Evolutionary conservation across 2,797 vertebrate genomes (phyloP).

Genomic region (Hyperoplus immaculatus): DNA sequence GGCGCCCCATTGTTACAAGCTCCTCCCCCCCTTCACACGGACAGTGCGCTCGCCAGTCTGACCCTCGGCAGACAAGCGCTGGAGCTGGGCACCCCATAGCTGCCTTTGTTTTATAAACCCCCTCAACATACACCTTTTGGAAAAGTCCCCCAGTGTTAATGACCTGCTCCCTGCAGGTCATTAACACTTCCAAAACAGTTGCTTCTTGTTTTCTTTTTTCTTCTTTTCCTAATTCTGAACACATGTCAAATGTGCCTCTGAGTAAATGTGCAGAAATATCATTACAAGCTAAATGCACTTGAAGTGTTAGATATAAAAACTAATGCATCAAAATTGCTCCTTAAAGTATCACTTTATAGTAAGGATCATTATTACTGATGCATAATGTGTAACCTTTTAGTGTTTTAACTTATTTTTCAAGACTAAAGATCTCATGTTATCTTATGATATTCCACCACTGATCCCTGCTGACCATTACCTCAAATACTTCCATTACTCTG

Average conservation of each 20-base stretch:
- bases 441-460: background rate
- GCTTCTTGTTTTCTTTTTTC: background rate
- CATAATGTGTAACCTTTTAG: background rate
- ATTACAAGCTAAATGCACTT: background rate
- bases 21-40: slow-evolving; percentile 71
- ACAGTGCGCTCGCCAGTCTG: slow-evolving; percentile 49
- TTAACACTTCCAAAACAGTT: background rate
- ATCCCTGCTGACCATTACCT: slow-evolving; percentile 1
- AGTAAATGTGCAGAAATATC: background rate
- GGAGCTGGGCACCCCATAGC: background rate
- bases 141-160: background rate
- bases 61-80: slow-evolving; percentile 42
- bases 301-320: background rate
- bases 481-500: slow-evolving; percentile 19
- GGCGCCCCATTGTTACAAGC: slow-evolving; percentile 67
- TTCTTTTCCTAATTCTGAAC: background rate
- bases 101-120: background rate
- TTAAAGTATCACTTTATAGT: background rate
- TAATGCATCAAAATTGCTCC: background rate
- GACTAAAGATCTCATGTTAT: too few species aligned
- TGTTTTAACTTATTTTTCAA: background rate
- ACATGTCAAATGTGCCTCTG: background rate
- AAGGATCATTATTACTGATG: background rate
- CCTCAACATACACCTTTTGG: too few species aligned
- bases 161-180: background rate